These are phyloP conservation scores for Limnephilus marmoratus DNA, from an alignment of 2,888 invertebrate species.

Conservation along the genomic window DNA sequence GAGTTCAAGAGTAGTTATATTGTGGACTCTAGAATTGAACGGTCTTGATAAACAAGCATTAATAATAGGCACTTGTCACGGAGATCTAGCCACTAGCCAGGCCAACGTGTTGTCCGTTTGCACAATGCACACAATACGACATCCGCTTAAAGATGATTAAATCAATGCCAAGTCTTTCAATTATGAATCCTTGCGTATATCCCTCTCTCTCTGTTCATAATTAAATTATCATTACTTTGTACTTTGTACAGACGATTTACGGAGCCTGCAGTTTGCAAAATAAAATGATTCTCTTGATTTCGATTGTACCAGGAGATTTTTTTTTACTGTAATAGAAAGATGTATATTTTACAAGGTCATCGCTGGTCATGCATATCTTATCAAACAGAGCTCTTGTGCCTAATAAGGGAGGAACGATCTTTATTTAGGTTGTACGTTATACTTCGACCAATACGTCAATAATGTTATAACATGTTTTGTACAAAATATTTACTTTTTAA, in stretches of 20 bases:
- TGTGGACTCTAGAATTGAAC: not conserved
- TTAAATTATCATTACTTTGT: not conserved
- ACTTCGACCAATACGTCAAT: no score
- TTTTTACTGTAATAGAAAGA: no score
- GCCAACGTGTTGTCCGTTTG: not conserved
- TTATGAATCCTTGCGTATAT: not conserved
- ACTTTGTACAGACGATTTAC: not conserved
- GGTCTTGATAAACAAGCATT: not conserved
- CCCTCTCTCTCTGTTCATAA: not conserved
- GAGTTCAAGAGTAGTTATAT: not conserved
- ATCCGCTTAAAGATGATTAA: not conserved
- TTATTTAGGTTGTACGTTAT: no score
- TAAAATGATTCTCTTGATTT: no score
- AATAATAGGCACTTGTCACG: not conserved
- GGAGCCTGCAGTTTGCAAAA: not conserved
- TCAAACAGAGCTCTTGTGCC: no score
- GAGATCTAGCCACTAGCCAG: not conserved
- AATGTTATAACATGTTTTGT: no score
- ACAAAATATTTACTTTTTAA: no score
- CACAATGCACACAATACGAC: not conserved
- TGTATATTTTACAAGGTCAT: no score
- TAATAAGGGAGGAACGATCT: no score
- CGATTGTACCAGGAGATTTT: no score
- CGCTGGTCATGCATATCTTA: no score
- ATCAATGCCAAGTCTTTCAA: not conserved